Evolutionary conservation across 2,797 vertebrate genomes (phyloP).

Genomic region (Pseudocheirus occidentalis): DNA sequence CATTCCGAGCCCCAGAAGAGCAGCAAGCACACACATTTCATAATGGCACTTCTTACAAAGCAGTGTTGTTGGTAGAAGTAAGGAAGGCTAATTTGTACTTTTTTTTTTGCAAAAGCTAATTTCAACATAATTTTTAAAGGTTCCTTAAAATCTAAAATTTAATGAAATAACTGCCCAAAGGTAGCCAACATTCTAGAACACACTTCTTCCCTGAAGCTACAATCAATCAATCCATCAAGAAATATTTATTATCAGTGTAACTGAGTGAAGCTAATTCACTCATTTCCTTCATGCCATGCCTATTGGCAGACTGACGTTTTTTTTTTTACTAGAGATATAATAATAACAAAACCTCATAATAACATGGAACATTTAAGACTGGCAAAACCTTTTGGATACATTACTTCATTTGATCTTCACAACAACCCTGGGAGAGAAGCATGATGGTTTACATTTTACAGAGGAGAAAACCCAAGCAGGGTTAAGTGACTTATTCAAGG

Average conservation of each 20-base stretch:
- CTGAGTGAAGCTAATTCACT: background rate
- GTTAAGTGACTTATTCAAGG: background rate
- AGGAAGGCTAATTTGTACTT: background rate
- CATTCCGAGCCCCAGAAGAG: slow-evolving; percentile 20
- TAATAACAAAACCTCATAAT: background rate
- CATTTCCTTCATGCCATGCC: background rate
- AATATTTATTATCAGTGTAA: background rate
- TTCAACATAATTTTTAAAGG: background rate
- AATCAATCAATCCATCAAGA: background rate
- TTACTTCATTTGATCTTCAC: background rate
- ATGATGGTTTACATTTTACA: background rate
- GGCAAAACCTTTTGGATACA: background rate
- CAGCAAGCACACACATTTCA: slow-evolving; percentile 30
- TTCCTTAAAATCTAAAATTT: background rate
- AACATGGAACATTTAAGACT: background rate
- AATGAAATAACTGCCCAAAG: background rate
- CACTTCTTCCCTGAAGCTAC: background rate
- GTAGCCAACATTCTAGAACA: background rate
- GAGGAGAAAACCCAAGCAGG: background rate
- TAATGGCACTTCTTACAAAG: background rate
- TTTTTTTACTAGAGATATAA: background rate
- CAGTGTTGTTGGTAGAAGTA: background rate
- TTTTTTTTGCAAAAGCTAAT: background rate
- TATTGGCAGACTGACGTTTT: background rate
- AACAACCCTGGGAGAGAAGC: background rate